A percentile compares a stretch with the other conserved stretches of the same genome.
Evolutionary conservation across 2,113 vertebrate genomes (phyloP).

Genomic region (Phyllopteryx taeniolatus): DNA sequence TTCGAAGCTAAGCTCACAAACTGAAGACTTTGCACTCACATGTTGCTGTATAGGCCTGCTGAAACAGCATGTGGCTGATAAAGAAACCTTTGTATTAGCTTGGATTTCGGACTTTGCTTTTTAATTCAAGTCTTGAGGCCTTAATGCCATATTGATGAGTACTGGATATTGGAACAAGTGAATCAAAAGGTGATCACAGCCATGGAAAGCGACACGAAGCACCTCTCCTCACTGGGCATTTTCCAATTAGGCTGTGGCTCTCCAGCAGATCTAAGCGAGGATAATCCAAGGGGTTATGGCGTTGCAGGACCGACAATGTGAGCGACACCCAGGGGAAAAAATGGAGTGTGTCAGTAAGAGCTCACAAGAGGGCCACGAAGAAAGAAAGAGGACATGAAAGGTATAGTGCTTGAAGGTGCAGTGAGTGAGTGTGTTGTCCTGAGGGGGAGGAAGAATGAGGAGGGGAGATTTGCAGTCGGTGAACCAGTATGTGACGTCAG

Average conservation of each 20-base stretch:
- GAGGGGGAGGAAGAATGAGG: constrained; percentile 38
- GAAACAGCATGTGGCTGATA: constrained; percentile 13
- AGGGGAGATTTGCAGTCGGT: constrained; percentile 55
- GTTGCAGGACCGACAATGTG: constrained; percentile 23
- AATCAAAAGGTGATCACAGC: constrained; percentile 3
- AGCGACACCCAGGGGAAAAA: constrained; percentile 10
- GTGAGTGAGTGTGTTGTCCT: constrained; percentile 6
- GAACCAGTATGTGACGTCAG: constrained; percentile 68
- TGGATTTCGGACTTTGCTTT: constrained; percentile 11
- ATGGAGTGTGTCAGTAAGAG: constrained; percentile 25
- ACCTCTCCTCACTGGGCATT: constrained; percentile 45
- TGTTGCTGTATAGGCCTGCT: not conserved
- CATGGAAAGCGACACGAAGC: constrained; percentile 33
- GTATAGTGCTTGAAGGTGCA: not conserved
- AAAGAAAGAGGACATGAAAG: constrained; percentile 11
- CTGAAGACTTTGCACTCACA: constrained; percentile 3
- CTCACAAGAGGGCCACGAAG: constrained; percentile 1
- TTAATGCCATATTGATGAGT: not conserved
- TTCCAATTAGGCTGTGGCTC: constrained; percentile 52
- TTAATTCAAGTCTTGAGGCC: constrained; percentile 6
- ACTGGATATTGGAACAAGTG: not conserved
- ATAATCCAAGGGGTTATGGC: constrained; percentile 50
- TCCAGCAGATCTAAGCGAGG: constrained; percentile 47
- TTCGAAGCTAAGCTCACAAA: not conserved
- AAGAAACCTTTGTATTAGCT: constrained; percentile 21